Conservation (phyloP, 2,113 vertebrate genomes). For the Ia io region DNA sequence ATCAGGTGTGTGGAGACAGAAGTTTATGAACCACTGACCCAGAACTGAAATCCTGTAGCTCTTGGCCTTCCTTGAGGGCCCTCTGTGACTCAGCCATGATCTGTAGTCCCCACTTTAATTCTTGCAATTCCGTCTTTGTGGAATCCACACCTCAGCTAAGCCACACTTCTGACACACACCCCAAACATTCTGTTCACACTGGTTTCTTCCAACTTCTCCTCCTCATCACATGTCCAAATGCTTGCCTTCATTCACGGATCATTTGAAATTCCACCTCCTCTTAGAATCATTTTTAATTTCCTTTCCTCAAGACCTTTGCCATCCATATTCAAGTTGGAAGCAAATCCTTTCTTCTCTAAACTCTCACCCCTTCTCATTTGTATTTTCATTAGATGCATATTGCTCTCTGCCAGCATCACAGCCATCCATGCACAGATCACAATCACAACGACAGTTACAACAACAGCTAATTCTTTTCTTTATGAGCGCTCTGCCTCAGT, state of each 20-base stretch:
- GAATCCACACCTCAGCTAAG: rapidly evolving
- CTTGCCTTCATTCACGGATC: rapidly evolving
- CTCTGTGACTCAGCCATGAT: background rate
- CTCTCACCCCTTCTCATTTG: background rate
- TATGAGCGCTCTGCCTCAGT: rapidly evolving
- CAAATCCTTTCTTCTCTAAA: background rate
- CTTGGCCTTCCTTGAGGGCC: background rate
- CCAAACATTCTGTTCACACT: background rate
- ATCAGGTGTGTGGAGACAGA: background rate
- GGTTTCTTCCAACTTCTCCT: background rate
- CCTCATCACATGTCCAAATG: background rate
- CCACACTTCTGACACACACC: background rate
- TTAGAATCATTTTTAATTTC: background rate
- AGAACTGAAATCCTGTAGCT: background rate
- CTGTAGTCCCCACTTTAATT: background rate
- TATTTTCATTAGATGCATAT: background rate
- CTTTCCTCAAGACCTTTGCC: background rate
- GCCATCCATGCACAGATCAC: rapidly evolving
- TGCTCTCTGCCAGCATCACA: background rate
- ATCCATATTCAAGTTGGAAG: background rate
- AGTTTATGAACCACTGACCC: background rate
- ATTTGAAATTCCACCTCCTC: background rate
- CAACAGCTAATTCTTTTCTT: background rate
- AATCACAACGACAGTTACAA: background rate
- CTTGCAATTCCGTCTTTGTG: background rate